These are phyloP conservation scores for Psilopsiagon aurifrons DNA, from an alignment of 2,113 vertebrate species.

Conservation along the genomic window DNA sequence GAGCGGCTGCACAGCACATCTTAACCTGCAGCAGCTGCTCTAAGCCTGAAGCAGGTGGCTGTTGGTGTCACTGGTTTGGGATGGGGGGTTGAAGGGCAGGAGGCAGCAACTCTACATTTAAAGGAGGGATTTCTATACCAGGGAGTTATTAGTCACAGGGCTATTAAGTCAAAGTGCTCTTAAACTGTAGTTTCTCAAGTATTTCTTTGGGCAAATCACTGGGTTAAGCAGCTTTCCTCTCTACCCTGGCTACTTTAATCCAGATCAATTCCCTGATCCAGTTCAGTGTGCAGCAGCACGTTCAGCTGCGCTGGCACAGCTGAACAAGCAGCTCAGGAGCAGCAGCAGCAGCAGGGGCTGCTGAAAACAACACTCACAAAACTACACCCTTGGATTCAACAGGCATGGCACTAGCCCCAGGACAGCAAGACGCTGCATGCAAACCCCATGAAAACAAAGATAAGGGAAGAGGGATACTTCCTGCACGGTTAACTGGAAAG, in stretches of 20 bases:
- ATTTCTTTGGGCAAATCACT: background rate
- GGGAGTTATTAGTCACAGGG: background rate
- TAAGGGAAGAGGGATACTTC: background rate
- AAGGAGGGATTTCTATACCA: background rate
- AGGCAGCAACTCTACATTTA: background rate
- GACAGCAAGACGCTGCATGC: background rate
- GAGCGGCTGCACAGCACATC: background rate
- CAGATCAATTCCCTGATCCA: conserved; percentile 38
- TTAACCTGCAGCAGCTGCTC: conserved; percentile 20
- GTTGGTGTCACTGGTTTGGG: background rate
- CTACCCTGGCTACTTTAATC: conserved; percentile 40
- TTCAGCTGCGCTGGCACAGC: conserved; percentile 4
- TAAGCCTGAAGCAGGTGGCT: background rate
- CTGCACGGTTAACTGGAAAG: background rate
- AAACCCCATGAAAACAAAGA: background rate
- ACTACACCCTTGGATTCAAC: background rate
- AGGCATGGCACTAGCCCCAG: background rate
- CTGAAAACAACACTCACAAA: background rate
- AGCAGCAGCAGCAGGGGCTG: background rate
- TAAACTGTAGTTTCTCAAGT: conserved; percentile 45
- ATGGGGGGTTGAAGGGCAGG: background rate
- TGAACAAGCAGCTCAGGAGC: conserved; percentile 19
- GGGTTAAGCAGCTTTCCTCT: conserved; percentile 53
- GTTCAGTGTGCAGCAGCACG: background rate
- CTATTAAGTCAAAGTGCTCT: conserved; percentile 3